These are phyloP conservation scores for Chromis chromis DNA, from an alignment of 2,797 vertebrate genomes.

Conservation along the genomic window DNA sequence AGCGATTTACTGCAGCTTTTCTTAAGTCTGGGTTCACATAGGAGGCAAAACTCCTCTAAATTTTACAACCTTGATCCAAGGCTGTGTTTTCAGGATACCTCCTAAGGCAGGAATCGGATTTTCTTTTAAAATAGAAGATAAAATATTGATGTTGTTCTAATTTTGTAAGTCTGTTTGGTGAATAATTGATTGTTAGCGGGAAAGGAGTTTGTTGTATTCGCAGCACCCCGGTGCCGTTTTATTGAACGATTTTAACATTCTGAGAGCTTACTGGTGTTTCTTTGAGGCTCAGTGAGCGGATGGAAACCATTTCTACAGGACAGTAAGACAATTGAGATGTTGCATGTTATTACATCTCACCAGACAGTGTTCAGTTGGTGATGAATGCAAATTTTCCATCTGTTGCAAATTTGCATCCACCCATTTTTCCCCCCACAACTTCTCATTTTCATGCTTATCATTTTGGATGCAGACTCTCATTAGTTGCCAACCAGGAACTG, in stretches of 20 bases:
- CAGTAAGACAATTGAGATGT: background rate
- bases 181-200: constrained; percentile 70
- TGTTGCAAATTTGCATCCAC: constrained; percentile 46
- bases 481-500: constrained; percentile 38
- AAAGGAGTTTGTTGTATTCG: constrained; percentile 52
- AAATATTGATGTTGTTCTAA: constrained; percentile 73
- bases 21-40: constrained; percentile 22
- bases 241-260: constrained; percentile 31
- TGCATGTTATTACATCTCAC: constrained; percentile 30
- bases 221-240: constrained; percentile 29
- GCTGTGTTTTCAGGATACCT: constrained; percentile 31
- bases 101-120: constrained; percentile 36
- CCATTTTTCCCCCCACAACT: background rate
- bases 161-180: constrained; percentile 60
- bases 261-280: constrained; percentile 15
- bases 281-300: constrained; percentile 4
- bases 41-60: background rate
- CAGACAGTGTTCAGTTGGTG: constrained; percentile 6
- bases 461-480: constrained; percentile 35
- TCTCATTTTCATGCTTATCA: constrained; percentile 27
- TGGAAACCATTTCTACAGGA: constrained; percentile 3
- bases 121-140: constrained; percentile 24
- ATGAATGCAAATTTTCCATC: constrained; percentile 55
- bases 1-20: constrained; percentile 25
- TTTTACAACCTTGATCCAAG: constrained; percentile 32